Evolutionary conservation across 2,113 vertebrate genomes (phyloP).

Genomic region (Ifrita kowaldi): DNA sequence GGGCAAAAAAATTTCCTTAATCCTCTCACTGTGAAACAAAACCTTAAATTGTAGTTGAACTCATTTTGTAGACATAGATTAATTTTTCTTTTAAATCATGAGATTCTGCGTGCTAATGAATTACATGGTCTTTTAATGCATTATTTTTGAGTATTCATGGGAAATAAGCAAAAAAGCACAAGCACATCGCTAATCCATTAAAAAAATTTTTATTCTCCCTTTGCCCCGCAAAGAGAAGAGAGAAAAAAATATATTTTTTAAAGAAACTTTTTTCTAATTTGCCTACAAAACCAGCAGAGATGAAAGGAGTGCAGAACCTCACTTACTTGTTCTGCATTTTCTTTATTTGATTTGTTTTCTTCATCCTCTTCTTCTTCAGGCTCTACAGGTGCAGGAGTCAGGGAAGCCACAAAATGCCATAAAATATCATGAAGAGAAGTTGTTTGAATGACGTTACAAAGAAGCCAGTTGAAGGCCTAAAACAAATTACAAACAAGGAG

Average conservation of each 20-base stretch:
- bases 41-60: not conserved
- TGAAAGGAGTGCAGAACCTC: not conserved
- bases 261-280: no score
- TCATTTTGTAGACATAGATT: not conserved
- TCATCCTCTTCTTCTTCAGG: conserved; percentile 96
- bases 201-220: not conserved
- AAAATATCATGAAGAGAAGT: conserved; percentile 97
- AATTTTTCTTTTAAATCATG: not conserved
- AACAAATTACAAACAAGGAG: not conserved
- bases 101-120: not conserved
- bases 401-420: conserved; percentile 97
- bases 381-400: conserved; percentile 92
- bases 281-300: not conserved
- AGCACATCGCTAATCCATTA: not conserved
- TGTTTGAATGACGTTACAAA: conserved; percentile 98
- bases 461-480: conserved; percentile 98
- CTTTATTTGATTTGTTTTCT: conserved; percentile 94
- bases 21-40: not conserved
- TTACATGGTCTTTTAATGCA: not conserved
- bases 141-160: not conserved
- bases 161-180: not conserved
- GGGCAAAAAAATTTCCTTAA: not conserved
- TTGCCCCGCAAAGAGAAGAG: accelerated
- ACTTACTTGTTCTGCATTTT: conserved; percentile 88
- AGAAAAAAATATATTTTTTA: no score